Conservation (phyloP, 2,888 invertebrate genomes). For the Artemia sinica region DNA sequence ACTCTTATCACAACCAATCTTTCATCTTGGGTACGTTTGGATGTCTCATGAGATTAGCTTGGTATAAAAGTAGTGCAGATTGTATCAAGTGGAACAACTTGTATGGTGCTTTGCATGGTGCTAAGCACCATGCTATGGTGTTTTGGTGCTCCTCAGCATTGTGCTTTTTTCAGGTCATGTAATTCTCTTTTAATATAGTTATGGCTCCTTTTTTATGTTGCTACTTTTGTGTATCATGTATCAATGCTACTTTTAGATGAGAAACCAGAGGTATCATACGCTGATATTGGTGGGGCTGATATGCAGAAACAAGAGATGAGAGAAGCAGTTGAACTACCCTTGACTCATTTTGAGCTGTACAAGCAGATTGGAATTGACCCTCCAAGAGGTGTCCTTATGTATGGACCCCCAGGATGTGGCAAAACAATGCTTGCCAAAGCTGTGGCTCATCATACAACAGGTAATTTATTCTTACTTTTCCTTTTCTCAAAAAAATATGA, state of each 20-base stretch:
- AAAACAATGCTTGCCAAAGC: conserved; percentile 99
- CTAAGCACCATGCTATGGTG: too few species aligned
- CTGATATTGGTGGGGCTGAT: conserved; percentile 98
- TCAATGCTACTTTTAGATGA: conserved; percentile 46
- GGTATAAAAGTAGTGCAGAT: too few species aligned
- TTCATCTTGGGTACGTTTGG: too few species aligned
- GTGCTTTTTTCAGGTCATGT: background rate
- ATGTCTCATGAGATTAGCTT: too few species aligned
- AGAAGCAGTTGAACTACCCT: conserved; percentile 91
- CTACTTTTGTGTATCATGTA: background rate
- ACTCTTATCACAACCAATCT: too few species aligned
- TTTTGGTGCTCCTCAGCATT: background rate
- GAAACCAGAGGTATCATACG: conserved; percentile 90
- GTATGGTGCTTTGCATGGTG: too few species aligned
- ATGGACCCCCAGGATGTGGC: conserved; percentile 97
- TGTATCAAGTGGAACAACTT: too few species aligned
- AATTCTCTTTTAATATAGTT: conserved; percentile 4
- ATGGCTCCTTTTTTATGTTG: conserved; percentile 19
- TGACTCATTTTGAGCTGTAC: conserved; percentile 95
- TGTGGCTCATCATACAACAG: conserved; percentile 92
- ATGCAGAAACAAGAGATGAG: conserved; percentile 98
- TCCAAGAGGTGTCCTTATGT: conserved; percentile 93
- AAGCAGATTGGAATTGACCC: conserved; percentile 98
- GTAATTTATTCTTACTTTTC: conserved; percentile 33
- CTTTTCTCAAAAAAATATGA: background rate